Percentiles rank a stretch among this genome's conserved stretches.
These are phyloP conservation scores for Petrophora chlorosata DNA, from an alignment of 2,888 invertebrate species.

Conservation along the genomic window DNA sequence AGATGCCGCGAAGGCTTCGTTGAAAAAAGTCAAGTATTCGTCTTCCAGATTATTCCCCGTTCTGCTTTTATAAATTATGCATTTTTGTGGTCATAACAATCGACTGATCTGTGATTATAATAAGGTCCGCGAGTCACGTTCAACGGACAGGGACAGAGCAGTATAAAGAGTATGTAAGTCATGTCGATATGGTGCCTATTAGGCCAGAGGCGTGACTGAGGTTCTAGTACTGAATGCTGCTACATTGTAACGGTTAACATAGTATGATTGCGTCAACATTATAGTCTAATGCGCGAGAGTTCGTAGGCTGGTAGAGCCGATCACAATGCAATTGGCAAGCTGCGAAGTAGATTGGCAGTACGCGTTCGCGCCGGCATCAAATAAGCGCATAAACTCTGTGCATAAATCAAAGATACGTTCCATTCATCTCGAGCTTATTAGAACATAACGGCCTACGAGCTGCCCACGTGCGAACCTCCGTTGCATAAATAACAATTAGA, in stretches of 20 bases:
- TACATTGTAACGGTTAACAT: constrained; percentile 57
- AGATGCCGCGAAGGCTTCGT: constrained; percentile 49
- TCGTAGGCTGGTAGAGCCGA: constrained; percentile 44
- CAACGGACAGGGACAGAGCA: constrained; percentile 52
- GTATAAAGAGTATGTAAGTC: constrained; percentile 49
- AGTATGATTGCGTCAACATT: constrained; percentile 62
- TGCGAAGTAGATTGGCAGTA: constrained; percentile 38
- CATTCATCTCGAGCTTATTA: constrained; percentile 40
- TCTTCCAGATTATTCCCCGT: constrained; percentile 59
- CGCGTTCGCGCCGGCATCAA: constrained; percentile 26
- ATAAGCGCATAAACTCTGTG: constrained; percentile 34
- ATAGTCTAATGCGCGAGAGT: constrained; percentile 46
- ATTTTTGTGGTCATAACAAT: constrained; percentile 77
- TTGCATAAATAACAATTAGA: constrained; percentile 42
- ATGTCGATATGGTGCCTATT: constrained; percentile 57
- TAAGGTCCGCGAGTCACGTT: constrained; percentile 71
- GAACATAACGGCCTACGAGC: constrained; percentile 38
- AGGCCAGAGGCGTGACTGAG: constrained; percentile 54
- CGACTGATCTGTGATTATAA: constrained; percentile 81
- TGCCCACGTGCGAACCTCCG: constrained; percentile 37
- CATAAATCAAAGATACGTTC: constrained; percentile 40
- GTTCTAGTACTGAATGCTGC: constrained; percentile 52
- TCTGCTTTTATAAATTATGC: constrained; percentile 78
- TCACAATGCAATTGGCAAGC: constrained; percentile 48
- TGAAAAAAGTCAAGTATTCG: constrained; percentile 56